Base-by-base conservation (phyloP, 2,797 vertebrate species). In the Austrolebias charrua region DNA sequence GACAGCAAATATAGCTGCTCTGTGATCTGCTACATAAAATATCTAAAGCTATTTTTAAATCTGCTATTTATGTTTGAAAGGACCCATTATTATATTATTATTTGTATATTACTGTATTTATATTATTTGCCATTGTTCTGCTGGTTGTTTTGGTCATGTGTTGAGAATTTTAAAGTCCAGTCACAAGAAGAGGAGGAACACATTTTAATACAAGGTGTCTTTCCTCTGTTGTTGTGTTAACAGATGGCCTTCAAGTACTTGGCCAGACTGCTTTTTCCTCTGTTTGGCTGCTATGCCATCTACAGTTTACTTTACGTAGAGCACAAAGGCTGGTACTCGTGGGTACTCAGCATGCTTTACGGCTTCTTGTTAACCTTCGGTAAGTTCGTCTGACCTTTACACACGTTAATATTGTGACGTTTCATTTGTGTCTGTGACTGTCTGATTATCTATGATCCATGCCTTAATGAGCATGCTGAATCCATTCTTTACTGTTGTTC, bases 251-350 rank as follows among this genome's bases (percentile, higher is more conserved):
- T 98, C 86, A 93, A 91, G 81, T 97, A 98, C 86, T 85, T 98
- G 52, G 98, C 97, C 0, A 98, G 97, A 96, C 90, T 96, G 59
- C 94, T 98, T 42, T 98, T 96, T 87, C 97, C 97, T 0, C 88
- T 98, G 61, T 92, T 98, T 72, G 97, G 96, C 69, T 98, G 96
- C 84, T 98, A 98, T 0, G 94, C 96, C 0, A 57, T 98, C 61
- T 98, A 98, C 89, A 98, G 97, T 84, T 92, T 98, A 67, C 81
- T 98, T 79, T 98, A 98, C 53, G 92, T 97, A 79, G 97, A 98
- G 87, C 97, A 98, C 93, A 98, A 98, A 92, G 94, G 96, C 90
- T 98, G 96, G 96, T 98, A 98, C 90, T 98, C 96, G 0, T 98
- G 95, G 94, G 93, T 98, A 69, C 94, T 98, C 68, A 92, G 96